Conservation (phyloP, 2,888 invertebrate genomes). For the Machimus atricapillus region DNA sequence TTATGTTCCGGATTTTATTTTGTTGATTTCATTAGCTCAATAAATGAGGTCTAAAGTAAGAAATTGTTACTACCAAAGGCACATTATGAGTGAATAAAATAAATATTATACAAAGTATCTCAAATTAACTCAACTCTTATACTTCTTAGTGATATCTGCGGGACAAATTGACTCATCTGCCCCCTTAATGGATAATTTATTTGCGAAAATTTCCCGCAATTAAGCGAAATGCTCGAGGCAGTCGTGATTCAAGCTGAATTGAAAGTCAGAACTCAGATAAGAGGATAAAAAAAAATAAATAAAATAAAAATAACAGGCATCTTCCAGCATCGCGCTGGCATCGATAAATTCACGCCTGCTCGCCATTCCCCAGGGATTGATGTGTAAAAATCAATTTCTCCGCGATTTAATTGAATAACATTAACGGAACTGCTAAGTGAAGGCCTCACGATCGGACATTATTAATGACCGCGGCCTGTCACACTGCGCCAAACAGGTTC, state of each 20-base stretch:
- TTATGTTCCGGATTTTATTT: too few relatives aligned
- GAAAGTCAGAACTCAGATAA: neutral
- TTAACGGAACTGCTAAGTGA: conserved; percentile 28
- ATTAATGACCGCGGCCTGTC: conserved; percentile 22
- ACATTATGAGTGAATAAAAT: neutral
- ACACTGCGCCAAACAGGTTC: conserved; percentile 27
- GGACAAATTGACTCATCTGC: neutral
- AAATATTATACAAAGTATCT: neutral
- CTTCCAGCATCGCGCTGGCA: neutral
- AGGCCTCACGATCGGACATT: conserved; percentile 21
- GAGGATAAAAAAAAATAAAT: neutral
- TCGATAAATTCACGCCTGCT: neutral
- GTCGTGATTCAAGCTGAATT: neutral
- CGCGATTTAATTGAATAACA: neutral
- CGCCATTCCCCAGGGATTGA: neutral
- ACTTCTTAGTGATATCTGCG: neutral
- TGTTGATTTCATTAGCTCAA: too few relatives aligned
- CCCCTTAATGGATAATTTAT: neutral
- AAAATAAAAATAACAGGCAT: too few relatives aligned
- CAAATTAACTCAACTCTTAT: neutral
- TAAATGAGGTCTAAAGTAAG: neutral
- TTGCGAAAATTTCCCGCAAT: neutral
- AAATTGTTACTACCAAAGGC: neutral
- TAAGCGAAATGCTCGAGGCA: neutral
- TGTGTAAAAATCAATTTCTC: conserved; percentile 11